phyloP scores from a whole-genome alignment of 2,797 vertebrate species.

The Periophthalmus magnuspinnatus region DNA sequence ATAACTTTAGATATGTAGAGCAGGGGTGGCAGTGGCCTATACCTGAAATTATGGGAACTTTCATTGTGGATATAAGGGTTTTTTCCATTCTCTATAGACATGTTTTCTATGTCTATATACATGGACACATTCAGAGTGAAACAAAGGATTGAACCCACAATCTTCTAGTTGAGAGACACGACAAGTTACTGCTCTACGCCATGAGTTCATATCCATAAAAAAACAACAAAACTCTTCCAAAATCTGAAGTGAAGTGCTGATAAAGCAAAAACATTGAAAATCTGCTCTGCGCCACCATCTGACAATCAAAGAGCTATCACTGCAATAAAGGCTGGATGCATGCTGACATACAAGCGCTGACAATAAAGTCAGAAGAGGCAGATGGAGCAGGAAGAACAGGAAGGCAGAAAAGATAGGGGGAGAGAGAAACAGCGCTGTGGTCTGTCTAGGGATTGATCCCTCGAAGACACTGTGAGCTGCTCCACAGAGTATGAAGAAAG shows the following conservation, averaged over 20 bases:
- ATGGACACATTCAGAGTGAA: not conserved
- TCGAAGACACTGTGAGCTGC: conserved; percentile 52
- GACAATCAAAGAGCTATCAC: conserved; percentile 37
- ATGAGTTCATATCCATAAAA: not conserved
- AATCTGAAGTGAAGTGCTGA: conserved; percentile 17
- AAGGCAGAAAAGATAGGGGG: conserved; percentile 36
- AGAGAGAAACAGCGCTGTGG: conserved; percentile 37
- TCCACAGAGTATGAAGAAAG: conserved; percentile 56
- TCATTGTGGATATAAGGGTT: no score
- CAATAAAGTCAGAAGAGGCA: conserved; percentile 54
- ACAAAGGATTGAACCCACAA: not conserved
- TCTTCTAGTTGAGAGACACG: not conserved
- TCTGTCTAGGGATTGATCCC: conserved; percentile 61
- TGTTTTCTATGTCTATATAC: no score
- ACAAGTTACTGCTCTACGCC: not conserved
- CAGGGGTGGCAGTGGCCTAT: no score
- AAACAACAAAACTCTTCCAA: conserved; percentile 8
- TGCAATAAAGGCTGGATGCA: conserved; percentile 28
- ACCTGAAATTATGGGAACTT: no score
- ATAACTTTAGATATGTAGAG: not conserved
- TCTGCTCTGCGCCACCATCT: conserved; percentile 6
- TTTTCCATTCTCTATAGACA: no score
- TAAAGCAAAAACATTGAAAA: conserved; percentile 3
- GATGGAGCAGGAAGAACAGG: conserved; percentile 34
- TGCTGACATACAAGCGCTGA: conserved; percentile 38